Evolutionary conservation across 2,797 vertebrate genomes (phyloP), one percentile per base, ranked within the genome.

Genomic region (Zalophus californianus): DNA sequence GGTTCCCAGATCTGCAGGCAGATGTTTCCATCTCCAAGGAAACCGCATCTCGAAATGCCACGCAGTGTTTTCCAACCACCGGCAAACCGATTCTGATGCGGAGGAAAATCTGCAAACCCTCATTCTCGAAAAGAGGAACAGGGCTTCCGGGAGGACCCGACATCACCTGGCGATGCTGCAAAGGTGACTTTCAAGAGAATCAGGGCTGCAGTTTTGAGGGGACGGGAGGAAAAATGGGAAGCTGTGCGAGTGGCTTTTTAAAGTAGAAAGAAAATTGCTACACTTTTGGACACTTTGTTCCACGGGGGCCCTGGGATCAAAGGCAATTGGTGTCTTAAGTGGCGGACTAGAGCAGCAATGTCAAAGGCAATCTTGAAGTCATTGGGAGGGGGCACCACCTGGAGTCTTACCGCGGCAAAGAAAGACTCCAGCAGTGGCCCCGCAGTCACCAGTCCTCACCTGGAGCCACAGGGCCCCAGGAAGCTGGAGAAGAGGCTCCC

Each of bases 21-120:
- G 78, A 94, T 58, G 78, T 35, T 60, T 10, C 85, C 38, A 88
- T 97, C 90, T 88, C 93, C 96, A 96, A 83, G 94, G 96, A 91
- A 97, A 97, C 96, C 0, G 0, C 82, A 83, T 93, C 91, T 92
- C 78, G 50, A 79, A 95, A 94, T 80, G 91, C 90, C 70, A 60
- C 2, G 0, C 62, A 1, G 64, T 14, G 29, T 92, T 96, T 94
- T 82, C 86, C 68, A 54, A 72, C 72, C 80, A n/a, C 66, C 32
- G 38, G 52, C 79, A 75, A 82, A 92, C 64, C 27, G 68, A 50
- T 44, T 86, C 54, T 0, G 54, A 62, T 16, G 83, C 23, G 1
- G 48, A 87, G 60, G 70, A 72, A 70, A 92, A 77, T 32, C 77
- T 82, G 72, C 12, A n/a, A 84, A 60, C 48, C 79, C 80, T 23